Conservation (phyloP, 2,113 vertebrate species). For the Micronycteris hirsuta region DNA sequence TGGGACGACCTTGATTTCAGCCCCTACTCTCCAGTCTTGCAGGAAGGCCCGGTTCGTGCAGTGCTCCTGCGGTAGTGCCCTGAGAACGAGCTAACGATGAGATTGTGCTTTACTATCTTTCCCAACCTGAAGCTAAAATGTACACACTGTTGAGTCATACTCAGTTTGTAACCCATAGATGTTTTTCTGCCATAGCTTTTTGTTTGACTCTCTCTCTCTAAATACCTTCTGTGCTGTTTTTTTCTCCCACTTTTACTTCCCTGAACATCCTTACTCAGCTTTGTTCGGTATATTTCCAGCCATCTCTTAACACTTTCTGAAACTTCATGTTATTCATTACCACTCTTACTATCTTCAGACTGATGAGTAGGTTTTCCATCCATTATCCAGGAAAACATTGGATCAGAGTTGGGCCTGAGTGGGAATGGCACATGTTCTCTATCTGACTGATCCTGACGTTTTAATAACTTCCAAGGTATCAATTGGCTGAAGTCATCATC, state of each 20-base stretch:
- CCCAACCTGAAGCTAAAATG: neutral
- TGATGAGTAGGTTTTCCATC: neutral
- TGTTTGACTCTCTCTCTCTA: neutral
- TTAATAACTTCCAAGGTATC: neutral
- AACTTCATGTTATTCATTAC: neutral
- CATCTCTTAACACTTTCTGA: neutral
- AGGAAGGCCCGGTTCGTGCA: neutral
- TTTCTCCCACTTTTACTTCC: neutral
- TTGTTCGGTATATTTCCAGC: neutral
- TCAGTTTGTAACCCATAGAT: neutral
- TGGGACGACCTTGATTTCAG: neutral
- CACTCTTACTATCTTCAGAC: neutral
- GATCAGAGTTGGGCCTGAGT: neutral
- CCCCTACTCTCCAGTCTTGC: neutral
- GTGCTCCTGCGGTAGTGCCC: neutral
- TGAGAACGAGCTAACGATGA: neutral
- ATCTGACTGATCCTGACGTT: neutral
- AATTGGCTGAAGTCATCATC: neutral
- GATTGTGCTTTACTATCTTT: neutral
- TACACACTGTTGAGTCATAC: neutral
- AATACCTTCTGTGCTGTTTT: neutral
- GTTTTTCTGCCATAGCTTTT: neutral
- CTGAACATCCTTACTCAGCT: neutral
- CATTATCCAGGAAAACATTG: neutral
- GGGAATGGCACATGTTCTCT: neutral